Percentiles rank a stretch among this genome's conserved stretches.
These are phyloP conservation scores for Cyprinus carpio DNA, from an alignment of 2,113 vertebrate genomes.

Conservation along the genomic window DNA sequence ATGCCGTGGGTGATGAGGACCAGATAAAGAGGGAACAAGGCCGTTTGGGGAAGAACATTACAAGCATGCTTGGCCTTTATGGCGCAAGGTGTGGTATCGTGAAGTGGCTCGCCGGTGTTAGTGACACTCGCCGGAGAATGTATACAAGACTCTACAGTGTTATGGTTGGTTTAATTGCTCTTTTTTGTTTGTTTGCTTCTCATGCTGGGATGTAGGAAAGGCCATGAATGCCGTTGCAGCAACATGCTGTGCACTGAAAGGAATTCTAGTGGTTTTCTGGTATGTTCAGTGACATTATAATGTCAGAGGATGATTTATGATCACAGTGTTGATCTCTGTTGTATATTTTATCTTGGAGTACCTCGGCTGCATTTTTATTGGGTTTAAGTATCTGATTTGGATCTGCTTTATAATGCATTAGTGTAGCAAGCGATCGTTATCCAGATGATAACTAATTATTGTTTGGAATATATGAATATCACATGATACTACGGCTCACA, in stretches of 20 bases:
- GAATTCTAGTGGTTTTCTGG: constrained; percentile 37
- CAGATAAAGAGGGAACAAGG: constrained; percentile 31
- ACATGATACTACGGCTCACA: background rate
- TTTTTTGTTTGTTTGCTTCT: constrained; percentile 34
- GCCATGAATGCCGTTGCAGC: background rate
- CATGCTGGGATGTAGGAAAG: constrained; percentile 23
- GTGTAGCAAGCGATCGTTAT: background rate
- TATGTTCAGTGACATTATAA: constrained; percentile 17
- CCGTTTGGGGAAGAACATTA: background rate
- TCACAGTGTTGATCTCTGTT: background rate
- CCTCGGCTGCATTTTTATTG: background rate
- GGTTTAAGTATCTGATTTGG: background rate
- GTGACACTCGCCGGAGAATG: constrained; percentile 17
- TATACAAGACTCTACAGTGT: constrained; percentile 34
- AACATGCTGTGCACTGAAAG: constrained; percentile 17
- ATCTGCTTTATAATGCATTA: background rate
- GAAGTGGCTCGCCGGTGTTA: background rate
- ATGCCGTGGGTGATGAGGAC: constrained; percentile 34
- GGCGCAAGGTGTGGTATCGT: constrained; percentile 10
- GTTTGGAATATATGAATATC: background rate
- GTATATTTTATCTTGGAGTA: background rate
- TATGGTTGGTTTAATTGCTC: constrained; percentile 34
- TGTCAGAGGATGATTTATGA: background rate
- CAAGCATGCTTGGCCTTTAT: constrained; percentile 33
- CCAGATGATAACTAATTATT: background rate